phyloP scores from a whole-genome alignment of 1,140 invertebrate species.

The Cephus cinctus region DNA sequence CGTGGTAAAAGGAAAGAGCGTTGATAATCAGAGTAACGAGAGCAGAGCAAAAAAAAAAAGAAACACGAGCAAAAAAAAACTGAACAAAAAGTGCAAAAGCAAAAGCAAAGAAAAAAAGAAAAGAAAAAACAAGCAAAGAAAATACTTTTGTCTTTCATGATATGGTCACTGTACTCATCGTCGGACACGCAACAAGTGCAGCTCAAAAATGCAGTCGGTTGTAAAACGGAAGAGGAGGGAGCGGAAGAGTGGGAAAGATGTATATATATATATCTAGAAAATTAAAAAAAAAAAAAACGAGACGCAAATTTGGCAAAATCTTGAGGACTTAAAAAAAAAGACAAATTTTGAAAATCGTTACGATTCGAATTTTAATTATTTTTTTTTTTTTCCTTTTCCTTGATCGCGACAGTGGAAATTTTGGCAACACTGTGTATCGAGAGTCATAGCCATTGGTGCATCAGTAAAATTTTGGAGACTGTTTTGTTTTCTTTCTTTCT shows the following conservation, averaged over 20 bases:
- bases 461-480: constrained; percentile 32
- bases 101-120: constrained; percentile 8
- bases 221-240: neutral
- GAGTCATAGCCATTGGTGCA: constrained; percentile 58
- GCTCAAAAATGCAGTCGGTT: constrained; percentile 11
- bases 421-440: too few relatives aligned
- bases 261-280: constrained; percentile 10
- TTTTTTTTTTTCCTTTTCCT: too few relatives aligned
- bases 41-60: neutral
- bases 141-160: constrained; percentile 44
- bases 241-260: neutral
- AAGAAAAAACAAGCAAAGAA: neutral
- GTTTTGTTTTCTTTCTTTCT: constrained; percentile 8
- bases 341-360: too few relatives aligned
- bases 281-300: constrained; percentile 7
- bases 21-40: neutral
- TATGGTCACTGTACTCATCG: constrained; percentile 57
- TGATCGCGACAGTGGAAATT: too few relatives aligned
- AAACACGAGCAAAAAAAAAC: neutral
- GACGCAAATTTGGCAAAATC: constrained; percentile 2
- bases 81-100: too few relatives aligned
- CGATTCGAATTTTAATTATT: neutral
- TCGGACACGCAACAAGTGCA: constrained; percentile 24
- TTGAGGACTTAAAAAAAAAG: too few relatives aligned
- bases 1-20: neutral